Evolutionary conservation across 2,888 invertebrate species (phyloP), one percentile per base, ranked within the genome.

Genomic region (Netelia melanura): DNA sequence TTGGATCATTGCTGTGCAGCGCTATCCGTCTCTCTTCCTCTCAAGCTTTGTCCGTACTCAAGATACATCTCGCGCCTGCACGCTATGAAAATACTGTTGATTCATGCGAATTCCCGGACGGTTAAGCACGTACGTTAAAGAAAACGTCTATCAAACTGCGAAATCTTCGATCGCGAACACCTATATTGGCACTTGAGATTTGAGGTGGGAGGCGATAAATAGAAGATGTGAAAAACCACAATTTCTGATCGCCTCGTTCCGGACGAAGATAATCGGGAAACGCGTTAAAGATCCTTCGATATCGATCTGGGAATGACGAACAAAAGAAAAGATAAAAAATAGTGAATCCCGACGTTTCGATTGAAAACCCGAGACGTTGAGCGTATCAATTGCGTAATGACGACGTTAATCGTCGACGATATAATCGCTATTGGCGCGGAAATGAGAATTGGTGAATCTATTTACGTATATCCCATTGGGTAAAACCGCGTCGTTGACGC

Each of bases 371-470:
- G 56, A 8, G 17, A 61, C 61, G 61, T 1, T 1, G 6, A 71
- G 14, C 17, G n/a, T 43, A 23, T 30, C 21, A 70, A 65, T 52
- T 48, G 54, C 54, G 21, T 52, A 52, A 11, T 43, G 52, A 8
- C 65, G 38, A 54, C 65, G 61, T 30, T 30, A 54, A 21, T 43
- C 43, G 25, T 58, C 65, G 58, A 67, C 23, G 8, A 11, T 23
- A 67, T 67, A 30, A 21, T 56, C 30, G 2, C 11, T 30, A 30
- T 3, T 30, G 30, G 76, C 21, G 54, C 61, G 21, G n/a, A 14
- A 14, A 56, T 5, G 14, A 76, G 52, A 76, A 67, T 76, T 58
- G 10, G 44, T 10, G 21, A 76, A 65, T 76, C 70, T 64, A 76
- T 70, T 76, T 25, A 23, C 54, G 25, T 71, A 62, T 30, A 30